Evolutionary conservation across 2,113 vertebrate genomes (phyloP).

Genomic region (Rhinoderma darwinii): DNA sequence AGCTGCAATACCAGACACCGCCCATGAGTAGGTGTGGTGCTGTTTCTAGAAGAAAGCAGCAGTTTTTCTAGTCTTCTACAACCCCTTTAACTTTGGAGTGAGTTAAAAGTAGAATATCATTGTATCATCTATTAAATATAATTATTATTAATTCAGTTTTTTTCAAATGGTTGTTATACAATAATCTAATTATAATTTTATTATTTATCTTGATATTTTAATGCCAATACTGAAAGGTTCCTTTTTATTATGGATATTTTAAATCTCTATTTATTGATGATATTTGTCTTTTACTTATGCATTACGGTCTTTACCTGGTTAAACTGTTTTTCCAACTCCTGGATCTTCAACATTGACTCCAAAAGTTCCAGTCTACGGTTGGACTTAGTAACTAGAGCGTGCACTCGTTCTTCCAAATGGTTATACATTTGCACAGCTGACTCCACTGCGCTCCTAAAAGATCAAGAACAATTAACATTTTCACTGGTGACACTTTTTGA

Average conservation of each 20-base stretch:
- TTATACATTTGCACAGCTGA: conserved; percentile 79
- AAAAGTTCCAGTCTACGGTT: conserved; percentile 84
- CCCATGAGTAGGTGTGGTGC: neutral
- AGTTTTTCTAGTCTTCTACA: neutral
- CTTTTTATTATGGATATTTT: neutral
- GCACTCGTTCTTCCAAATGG: conserved; percentile 87
- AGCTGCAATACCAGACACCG: neutral
- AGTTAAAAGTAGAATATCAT: too few species aligned
- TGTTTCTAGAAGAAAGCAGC: neutral
- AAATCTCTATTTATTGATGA: neutral
- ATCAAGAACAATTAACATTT: neutral
- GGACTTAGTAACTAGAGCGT: conserved; percentile 85
- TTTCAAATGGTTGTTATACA: too few species aligned
- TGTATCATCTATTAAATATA: too few species aligned
- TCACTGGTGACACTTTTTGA: neutral
- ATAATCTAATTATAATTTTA: too few species aligned
- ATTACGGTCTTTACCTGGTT: conserved; percentile 68
- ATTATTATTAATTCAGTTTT: too few species aligned
- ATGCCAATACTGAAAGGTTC: neutral
- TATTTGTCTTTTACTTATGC: neutral
- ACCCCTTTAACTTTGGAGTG: neutral
- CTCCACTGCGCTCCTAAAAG: conserved; percentile 77
- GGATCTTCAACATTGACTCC: conserved; percentile 78
- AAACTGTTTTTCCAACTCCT: conserved; percentile 77
- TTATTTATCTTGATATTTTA: neutral